Conservation (phyloP, 2,113 vertebrate genomes). For the Trogon surrucura region DNA sequence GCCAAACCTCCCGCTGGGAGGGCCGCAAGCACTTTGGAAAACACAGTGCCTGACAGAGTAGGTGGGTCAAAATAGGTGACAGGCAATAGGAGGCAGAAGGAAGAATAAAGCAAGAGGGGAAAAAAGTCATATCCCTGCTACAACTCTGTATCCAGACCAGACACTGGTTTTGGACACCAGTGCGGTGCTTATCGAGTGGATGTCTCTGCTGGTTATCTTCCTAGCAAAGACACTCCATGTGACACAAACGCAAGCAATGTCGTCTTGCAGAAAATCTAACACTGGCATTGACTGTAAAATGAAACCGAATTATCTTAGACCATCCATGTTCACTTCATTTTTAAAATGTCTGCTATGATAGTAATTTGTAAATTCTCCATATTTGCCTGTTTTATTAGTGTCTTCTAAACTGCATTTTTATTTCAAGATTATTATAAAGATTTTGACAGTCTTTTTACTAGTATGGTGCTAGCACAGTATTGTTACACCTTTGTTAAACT, state of each 20-base stretch:
- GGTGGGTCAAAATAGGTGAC: rapidly evolving
- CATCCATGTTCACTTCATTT: background rate
- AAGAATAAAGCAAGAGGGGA: background rate
- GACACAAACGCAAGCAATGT: conserved; percentile 14
- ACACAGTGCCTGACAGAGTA: background rate
- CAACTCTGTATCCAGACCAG: background rate
- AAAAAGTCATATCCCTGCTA: background rate
- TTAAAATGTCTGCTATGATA: background rate
- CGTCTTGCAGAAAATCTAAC: conserved; percentile 3
- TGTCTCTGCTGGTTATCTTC: background rate
- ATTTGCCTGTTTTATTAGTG: conserved; percentile 50
- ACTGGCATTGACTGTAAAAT: background rate
- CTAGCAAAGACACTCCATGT: conserved; percentile 11
- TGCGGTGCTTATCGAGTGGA: background rate
- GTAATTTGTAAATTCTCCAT: background rate
- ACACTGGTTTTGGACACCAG: background rate
- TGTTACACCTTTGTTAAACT: background rate
- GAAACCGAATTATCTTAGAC: background rate
- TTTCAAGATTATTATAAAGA: conserved; percentile 46
- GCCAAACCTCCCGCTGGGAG: background rate
- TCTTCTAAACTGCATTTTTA: conserved; percentile 33
- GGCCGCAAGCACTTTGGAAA: background rate
- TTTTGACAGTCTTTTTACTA: conserved; percentile 52
- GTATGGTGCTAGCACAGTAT: background rate
- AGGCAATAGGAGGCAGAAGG: background rate